Percentiles rank a stretch among this genome's conserved stretches.
phyloP scores from a whole-genome alignment of 2,113 vertebrate species.

The Aldabrachelys gigantea region DNA sequence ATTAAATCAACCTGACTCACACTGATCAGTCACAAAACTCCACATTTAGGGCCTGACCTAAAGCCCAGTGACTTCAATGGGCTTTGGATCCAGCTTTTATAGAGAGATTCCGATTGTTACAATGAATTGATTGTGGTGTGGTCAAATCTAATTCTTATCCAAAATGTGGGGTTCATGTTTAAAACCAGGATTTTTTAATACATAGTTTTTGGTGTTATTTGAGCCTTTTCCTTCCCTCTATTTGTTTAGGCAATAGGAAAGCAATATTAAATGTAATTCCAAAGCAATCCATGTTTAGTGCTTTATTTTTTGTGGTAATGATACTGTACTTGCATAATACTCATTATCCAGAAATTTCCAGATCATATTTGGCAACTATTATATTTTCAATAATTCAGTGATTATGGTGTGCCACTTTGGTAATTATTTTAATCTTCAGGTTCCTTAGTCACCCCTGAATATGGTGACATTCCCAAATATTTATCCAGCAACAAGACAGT shows the following conservation, averaged over 20 bases:
- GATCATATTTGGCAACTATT: background rate
- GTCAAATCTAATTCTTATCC: background rate
- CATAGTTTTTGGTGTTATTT: background rate
- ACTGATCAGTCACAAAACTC: background rate
- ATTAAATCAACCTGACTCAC: background rate
- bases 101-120: conserved; percentile 2
- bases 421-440: background rate
- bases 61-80: background rate
- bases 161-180: background rate
- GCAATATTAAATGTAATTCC: background rate
- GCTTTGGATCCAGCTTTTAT: background rate
- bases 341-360: background rate
- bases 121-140: background rate
- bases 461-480: background rate
- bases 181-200: background rate
- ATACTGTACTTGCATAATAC: background rate
- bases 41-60: background rate
- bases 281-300: background rate
- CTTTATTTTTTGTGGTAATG: background rate
- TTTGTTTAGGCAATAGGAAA: background rate
- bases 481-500: background rate
- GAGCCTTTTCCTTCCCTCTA: background rate
- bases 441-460: background rate
- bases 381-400: background rate
- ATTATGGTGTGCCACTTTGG: background rate